Evolutionary conservation across 2,797 vertebrate species (phyloP).

Genomic region (Denticeps clupeoides): DNA sequence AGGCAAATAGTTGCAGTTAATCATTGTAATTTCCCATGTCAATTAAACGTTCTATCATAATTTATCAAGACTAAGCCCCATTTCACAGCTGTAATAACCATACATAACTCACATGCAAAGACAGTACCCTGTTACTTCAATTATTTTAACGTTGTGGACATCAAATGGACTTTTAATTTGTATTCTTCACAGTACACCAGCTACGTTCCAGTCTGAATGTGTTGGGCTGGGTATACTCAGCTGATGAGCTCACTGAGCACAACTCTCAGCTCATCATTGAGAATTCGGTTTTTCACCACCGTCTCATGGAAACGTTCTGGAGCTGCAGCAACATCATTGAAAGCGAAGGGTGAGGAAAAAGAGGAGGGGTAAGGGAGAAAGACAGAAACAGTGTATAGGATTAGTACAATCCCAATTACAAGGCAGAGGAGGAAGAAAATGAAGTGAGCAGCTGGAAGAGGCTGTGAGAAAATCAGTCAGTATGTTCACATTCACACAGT

Average conservation of each 20-base stretch:
- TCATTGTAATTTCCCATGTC: no score
- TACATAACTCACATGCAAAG: no score
- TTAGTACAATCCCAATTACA: slow-evolving; percentile 35
- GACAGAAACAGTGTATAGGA: slow-evolving; percentile 16
- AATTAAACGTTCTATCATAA: no score
- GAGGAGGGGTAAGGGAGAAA: slow-evolving; percentile 7
- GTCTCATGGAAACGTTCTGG: slow-evolving; percentile 49
- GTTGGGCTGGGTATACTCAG: slow-evolving; percentile 32
- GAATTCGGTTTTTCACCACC: slow-evolving; percentile 48
- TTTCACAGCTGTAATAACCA: no score
- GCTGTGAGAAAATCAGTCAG: no score
- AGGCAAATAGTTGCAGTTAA: no score
- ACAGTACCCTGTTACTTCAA: no score
- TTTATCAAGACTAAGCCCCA: no score
- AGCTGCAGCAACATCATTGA: slow-evolving; percentile 29
- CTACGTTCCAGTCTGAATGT: neutral
- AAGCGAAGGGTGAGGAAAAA: slow-evolving; percentile 13
- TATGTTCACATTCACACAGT: no score
- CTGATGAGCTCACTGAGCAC: slow-evolving; percentile 54
- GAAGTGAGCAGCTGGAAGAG: no score
- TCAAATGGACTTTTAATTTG: neutral
- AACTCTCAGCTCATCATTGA: slow-evolving; percentile 50
- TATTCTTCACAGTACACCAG: neutral
- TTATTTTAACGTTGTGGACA: no score
- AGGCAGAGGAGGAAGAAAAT: slow-evolving; percentile 9